Evolutionary conservation across 2,113 vertebrate species (phyloP).

Genomic region (Prionailurus viverrinus): DNA sequence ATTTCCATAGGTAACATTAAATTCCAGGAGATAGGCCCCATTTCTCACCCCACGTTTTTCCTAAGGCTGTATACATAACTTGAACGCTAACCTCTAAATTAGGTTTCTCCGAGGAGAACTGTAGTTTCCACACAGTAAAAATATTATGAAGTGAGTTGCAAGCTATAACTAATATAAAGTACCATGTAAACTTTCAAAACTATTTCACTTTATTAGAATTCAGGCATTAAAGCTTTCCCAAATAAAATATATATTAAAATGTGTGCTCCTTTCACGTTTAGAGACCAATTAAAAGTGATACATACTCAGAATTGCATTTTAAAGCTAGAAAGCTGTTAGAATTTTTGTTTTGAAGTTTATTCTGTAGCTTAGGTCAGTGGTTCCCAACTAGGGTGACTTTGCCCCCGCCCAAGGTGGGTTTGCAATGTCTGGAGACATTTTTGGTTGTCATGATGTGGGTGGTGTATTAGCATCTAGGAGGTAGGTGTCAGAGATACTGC

Average conservation of each 20-base stretch:
- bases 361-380: neutral
- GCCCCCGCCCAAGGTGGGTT: neutral
- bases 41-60: neutral
- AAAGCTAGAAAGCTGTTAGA: neutral
- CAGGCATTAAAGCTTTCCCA: neutral
- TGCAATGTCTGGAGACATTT: neutral
- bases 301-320: neutral
- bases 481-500: neutral
- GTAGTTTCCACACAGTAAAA: slow-evolving; percentile 14
- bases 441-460: neutral
- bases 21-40: slow-evolving; percentile 13
- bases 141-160: neutral
- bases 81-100: slow-evolving; percentile 55
- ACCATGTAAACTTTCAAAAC: slow-evolving; percentile 43
- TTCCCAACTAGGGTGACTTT: neutral
- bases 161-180: slow-evolving; percentile 52
- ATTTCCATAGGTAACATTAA: slow-evolving; percentile 55
- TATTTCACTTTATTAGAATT: slow-evolving; percentile 16
- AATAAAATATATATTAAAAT: neutral
- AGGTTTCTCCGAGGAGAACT: slow-evolving; percentile 51
- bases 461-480: neutral
- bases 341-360: neutral
- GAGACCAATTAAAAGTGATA: slow-evolving; percentile 5
- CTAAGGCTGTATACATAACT: neutral
- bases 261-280: neutral